Evolutionary conservation across 37 sponge, comb jelly and placozoan genomes (phyloP).

Genomic region (Haliclona indistincta): DNA sequence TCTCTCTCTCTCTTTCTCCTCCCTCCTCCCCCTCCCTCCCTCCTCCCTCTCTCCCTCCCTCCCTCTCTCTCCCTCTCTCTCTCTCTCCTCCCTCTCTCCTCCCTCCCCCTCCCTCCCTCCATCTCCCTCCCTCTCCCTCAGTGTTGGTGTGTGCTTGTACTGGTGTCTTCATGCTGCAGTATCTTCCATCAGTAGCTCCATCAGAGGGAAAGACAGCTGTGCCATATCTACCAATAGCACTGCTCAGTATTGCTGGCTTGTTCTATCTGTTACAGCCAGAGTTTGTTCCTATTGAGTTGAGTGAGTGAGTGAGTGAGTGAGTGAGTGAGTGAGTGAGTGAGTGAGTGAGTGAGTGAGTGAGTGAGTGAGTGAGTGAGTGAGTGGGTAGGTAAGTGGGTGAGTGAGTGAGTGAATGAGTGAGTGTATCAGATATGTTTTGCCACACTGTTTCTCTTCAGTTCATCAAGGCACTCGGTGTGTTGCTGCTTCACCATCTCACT

Average conservation of each 20-base stretch:
- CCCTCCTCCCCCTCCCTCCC: constrained; percentile 1
- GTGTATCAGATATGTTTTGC: no score
- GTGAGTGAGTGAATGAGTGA: no score
- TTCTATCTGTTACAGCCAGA: no score
- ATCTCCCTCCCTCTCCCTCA: neutral
- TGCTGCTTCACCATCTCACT: no score
- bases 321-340: constrained; percentile 1
- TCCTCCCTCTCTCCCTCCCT: constrained; percentile 4
- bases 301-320: no score
- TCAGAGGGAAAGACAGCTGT: neutral
- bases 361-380: neutral
- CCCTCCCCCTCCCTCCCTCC: neutral
- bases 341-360: constrained; percentile 5
- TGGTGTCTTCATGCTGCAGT: no score
- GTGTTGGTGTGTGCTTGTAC: no score
- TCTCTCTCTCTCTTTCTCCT: neutral
- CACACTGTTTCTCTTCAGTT: no score
- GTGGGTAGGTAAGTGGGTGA: no score
- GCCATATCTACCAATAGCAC: no score
- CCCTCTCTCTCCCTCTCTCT: constrained; percentile 1
- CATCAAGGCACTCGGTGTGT: neutral
- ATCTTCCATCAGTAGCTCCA: neutral
- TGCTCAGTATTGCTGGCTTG: no score
- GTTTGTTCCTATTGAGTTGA: no score
- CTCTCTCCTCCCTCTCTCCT: neutral